Evolutionary conservation across 2,888 invertebrate species (phyloP).

Genomic region (Chrysomela aeneicollis): DNA sequence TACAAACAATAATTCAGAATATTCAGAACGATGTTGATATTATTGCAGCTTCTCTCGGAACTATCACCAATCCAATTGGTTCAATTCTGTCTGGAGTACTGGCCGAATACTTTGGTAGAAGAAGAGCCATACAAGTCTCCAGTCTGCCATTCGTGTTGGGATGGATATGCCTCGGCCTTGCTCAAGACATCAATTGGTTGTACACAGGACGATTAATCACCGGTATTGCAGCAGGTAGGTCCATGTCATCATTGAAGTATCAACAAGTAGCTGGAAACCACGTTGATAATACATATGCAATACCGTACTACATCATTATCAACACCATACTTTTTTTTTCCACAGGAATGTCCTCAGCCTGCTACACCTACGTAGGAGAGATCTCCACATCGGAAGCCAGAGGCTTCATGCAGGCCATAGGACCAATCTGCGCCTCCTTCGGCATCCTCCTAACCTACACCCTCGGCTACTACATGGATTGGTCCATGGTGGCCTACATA

Average conservation of each 20-base stretch:
- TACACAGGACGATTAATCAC: slow-evolving; percentile 75
- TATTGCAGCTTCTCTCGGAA: slow-evolving; percentile 72
- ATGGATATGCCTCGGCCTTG: slow-evolving; percentile 74
- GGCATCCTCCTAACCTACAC: slow-evolving; percentile 76
- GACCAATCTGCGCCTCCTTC: slow-evolving; percentile 75
- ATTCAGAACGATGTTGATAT: slow-evolving; percentile 6
- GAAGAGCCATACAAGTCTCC: slow-evolving; percentile 71
- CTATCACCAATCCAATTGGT: slow-evolving; percentile 75
- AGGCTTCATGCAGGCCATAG: slow-evolving; percentile 73
- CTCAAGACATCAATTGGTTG: slow-evolving; percentile 68
- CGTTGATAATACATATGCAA: too few species aligned
- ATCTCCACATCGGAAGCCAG: slow-evolving; percentile 73
- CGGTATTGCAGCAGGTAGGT: slow-evolving; percentile 72
- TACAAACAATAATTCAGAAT: too few species aligned
- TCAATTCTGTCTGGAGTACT: slow-evolving; percentile 73
- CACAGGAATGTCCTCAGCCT: slow-evolving; percentile 74
- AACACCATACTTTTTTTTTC: too few species aligned
- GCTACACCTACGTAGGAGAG: slow-evolving; percentile 75
- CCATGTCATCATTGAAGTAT: too few species aligned
- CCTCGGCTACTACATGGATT: slow-evolving; percentile 71
- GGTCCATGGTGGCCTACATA: slow-evolving; percentile 72
- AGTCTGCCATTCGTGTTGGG: slow-evolving; percentile 74
- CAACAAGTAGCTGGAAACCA: too few species aligned
- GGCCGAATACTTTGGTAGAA: slow-evolving; percentile 72
- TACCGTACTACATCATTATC: too few species aligned